A percentile compares a stretch with the other conserved stretches of the same genome.
Conservation (phyloP, 2,113 vertebrate genomes). For the Osmerus mordax region DNA sequence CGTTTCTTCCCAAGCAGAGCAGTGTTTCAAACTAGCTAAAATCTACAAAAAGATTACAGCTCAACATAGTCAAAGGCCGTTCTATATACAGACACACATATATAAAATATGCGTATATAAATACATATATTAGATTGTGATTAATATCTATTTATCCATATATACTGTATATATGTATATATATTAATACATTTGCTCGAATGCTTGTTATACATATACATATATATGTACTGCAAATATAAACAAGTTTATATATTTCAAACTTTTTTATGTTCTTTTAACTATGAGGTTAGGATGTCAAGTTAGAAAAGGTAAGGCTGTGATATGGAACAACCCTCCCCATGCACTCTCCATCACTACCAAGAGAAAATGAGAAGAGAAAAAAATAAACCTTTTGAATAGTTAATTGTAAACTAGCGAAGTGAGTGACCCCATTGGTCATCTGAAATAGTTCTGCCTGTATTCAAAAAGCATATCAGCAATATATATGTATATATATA, state of each 20-base stretch:
- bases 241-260: conserved; percentile 77
- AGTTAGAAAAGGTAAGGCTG: conserved; percentile 79
- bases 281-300: conserved; percentile 75
- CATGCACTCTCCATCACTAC: conserved; percentile 72
- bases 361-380: conserved; percentile 66
- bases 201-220: conserved; percentile 88
- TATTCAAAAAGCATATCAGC: conserved; percentile 87
- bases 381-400: conserved; percentile 67
- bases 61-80: conserved; percentile 92
- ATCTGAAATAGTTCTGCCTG: conserved; percentile 85
- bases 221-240: conserved; percentile 95
- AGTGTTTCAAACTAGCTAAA: conserved; percentile 94
- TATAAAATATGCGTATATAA: conserved; percentile 80
- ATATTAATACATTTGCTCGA: conserved; percentile 84
- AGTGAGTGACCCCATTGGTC: conserved; percentile 71
- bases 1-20: conserved; percentile 84
- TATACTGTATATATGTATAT: conserved; percentile 67
- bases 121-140: conserved; percentile 76
- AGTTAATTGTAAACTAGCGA: conserved; percentile 77
- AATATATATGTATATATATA: conserved; percentile 80
- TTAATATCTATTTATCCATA: conserved; percentile 80
- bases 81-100: conserved; percentile 79
- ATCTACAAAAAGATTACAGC: conserved; percentile 95
- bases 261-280: conserved; percentile 72
- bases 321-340: conserved; percentile 82